Percentiles rank a stretch among this genome's conserved stretches.
phyloP scores from a whole-genome alignment of 2,113 vertebrate species.

The Salminus brasiliensis region DNA sequence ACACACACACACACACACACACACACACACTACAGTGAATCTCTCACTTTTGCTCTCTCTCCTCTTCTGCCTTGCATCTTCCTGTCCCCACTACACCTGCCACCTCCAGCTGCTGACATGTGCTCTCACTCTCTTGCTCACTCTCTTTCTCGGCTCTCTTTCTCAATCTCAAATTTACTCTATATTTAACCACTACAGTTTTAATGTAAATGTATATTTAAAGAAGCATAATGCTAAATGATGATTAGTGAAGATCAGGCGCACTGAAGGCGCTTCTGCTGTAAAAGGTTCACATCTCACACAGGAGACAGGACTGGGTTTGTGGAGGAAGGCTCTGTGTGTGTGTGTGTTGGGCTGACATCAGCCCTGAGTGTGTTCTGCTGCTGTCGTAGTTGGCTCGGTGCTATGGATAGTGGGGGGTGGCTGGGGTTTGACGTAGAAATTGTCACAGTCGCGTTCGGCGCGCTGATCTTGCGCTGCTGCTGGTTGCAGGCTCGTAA shows the following conservation, averaged over 20 bases:
- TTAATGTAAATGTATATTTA: too few species aligned
- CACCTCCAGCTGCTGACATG: slow-evolving; percentile 20
- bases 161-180: not conserved
- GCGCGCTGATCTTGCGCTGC: not conserved
- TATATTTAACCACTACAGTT: too few species aligned
- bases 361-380: not conserved
- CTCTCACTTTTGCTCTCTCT: not conserved
- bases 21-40: slow-evolving; percentile 3
- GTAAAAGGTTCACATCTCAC: not conserved
- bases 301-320: not conserved
- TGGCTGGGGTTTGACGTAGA: not conserved
- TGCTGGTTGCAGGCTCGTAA: not conserved
- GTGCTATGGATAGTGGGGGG: not conserved
- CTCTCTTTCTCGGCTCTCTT: not conserved
- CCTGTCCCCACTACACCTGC: slow-evolving; percentile 15
- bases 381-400: not conserved
- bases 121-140: not conserved
- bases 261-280: not conserved
- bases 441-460: not conserved
- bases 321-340: not conserved
- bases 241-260: too few species aligned
- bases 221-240: too few species aligned
- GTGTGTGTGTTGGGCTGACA: not conserved
- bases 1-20: slow-evolving; percentile 2
- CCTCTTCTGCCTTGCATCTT: slow-evolving; percentile 9